Conservation (phyloP, 2,113 vertebrate genomes). For the Pterophyllum scalare region DNA sequence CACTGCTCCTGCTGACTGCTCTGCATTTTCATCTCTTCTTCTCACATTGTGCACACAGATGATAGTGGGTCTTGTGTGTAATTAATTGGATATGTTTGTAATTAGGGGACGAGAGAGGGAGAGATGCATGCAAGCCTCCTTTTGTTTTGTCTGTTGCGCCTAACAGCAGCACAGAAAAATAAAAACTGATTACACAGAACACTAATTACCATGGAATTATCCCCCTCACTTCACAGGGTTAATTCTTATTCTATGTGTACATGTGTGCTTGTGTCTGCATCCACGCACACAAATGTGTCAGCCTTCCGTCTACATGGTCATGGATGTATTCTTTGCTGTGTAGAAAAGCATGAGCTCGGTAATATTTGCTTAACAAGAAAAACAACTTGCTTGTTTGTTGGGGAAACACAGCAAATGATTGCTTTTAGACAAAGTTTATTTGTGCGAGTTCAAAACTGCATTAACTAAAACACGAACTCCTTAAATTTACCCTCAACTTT, state of each 20-base stretch:
- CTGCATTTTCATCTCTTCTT: constrained; percentile 55
- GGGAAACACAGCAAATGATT: constrained; percentile 18
- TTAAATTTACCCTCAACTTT: not conserved
- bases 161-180: constrained; percentile 69
- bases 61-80: constrained; percentile 75
- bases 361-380: constrained; percentile 36
- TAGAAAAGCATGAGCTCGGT: not conserved
- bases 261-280: not conserved
- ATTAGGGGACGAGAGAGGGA: constrained; percentile 74
- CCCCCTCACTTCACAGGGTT: constrained; percentile 73
- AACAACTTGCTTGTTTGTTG: constrained; percentile 29
- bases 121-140: constrained; percentile 60
- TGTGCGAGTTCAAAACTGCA: not conserved
- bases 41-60: constrained; percentile 53
- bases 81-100: constrained; percentile 85
- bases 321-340: constrained; percentile 14
- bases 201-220: constrained; percentile 81
- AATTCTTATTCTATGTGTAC: constrained; percentile 57
- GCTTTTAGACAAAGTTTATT: not conserved
- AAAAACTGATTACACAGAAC: constrained; percentile 81
- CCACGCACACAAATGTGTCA: not conserved
- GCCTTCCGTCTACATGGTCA: not conserved
- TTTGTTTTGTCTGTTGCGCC: constrained; percentile 78
- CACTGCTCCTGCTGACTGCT: constrained; percentile 53
- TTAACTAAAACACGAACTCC: not conserved